These are phyloP conservation scores for Romanogobio albipinnatus DNA, from an alignment of 2,113 vertebrate genomes.

Conservation along the genomic window DNA sequence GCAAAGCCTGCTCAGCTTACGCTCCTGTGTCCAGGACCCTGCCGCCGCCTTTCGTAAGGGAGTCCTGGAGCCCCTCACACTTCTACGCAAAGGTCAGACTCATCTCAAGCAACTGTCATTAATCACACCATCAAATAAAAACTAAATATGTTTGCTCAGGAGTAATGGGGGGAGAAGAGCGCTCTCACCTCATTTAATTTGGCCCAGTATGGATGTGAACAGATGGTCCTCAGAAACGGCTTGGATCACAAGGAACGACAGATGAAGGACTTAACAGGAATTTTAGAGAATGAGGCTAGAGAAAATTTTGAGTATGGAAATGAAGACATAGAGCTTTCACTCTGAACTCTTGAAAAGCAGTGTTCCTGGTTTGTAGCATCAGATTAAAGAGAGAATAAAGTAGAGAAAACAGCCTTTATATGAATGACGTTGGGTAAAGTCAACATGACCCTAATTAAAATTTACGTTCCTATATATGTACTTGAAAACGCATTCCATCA, in stretches of 20 bases:
- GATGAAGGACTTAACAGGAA: constrained; percentile 47
- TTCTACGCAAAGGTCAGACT: constrained; percentile 85
- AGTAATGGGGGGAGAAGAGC: constrained; percentile 37
- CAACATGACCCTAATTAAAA: not conserved
- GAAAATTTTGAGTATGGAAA: constrained; percentile 26
- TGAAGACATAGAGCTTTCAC: not conserved
- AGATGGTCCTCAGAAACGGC: constrained; percentile 40
- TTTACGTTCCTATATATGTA: not conserved
- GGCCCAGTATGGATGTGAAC: constrained; percentile 16
- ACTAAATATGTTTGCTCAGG: constrained; percentile 24
- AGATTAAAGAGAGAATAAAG: not conserved
- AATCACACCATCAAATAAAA: constrained; percentile 22
- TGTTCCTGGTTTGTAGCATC: constrained; percentile 12
- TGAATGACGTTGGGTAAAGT: not conserved
- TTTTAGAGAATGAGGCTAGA: constrained; percentile 17
- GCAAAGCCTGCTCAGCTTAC: constrained; percentile 90
- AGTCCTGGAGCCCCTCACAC: constrained; percentile 85
- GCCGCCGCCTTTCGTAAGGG: constrained; percentile 88
- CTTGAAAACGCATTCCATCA: not conserved
- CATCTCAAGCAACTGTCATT: not conserved
- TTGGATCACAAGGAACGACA: constrained; percentile 42
- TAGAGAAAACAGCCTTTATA: not conserved
- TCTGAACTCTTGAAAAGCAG: not conserved
- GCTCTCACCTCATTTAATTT: constrained; percentile 21
- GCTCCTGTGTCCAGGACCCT: constrained; percentile 96